Evolutionary conservation across 2,888 invertebrate genomes (phyloP).

Genomic region (Tineola bisselliella): DNA sequence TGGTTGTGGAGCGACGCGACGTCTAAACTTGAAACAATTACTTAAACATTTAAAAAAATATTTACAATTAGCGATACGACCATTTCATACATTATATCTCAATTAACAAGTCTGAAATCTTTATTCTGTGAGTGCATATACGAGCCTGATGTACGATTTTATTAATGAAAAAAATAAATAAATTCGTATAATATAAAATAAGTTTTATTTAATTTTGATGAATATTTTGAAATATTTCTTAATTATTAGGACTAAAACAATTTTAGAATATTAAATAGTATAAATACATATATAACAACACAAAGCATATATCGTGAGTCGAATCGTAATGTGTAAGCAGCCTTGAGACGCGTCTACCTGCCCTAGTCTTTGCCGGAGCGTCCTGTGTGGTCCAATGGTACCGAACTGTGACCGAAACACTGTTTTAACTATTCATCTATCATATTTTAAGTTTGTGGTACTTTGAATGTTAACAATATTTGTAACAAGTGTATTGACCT

Average conservation of each 20-base stretch:
- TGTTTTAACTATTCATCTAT: slow-evolving; percentile 2
- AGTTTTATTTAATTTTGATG: too few species aligned
- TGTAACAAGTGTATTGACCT: too few species aligned
- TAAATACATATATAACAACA: not conserved
- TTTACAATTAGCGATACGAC: not conserved
- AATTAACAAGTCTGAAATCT: too few species aligned
- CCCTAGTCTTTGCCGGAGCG: slow-evolving; percentile 19
- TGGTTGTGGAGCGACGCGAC: not conserved
- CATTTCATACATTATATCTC: too few species aligned
- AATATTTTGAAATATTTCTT: too few species aligned
- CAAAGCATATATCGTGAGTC: slow-evolving; percentile 11
- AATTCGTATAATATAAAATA: too few species aligned
- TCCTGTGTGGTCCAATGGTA: slow-evolving; percentile 39
- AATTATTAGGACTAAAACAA: not conserved
- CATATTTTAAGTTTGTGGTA: not conserved
- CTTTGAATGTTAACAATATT: too few species aligned
- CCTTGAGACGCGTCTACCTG: slow-evolving; percentile 29
- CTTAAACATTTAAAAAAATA: not conserved
- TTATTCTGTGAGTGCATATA: too few species aligned
- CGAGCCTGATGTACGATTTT: too few species aligned
- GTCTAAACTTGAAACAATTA: slow-evolving; percentile 11
- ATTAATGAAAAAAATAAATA: too few species aligned
- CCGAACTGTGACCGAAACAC: not conserved
- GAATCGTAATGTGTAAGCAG: slow-evolving; percentile 15
- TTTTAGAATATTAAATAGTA: not conserved